phyloP scores from a whole-genome alignment of 2,113 vertebrate species.

The Actenoides lindsayi region DNA sequence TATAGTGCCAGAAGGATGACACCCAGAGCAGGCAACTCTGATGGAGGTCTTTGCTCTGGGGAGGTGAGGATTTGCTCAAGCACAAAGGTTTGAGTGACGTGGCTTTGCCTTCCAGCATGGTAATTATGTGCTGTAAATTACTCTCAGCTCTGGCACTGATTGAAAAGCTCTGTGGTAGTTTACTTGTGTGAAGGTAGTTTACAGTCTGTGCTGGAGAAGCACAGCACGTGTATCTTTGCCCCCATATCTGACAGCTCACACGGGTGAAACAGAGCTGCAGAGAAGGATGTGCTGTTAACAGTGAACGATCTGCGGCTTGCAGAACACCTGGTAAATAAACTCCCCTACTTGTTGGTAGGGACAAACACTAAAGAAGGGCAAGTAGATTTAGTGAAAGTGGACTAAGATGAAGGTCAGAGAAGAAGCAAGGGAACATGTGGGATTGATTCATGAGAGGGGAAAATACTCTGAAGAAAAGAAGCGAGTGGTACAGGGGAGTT shows the following conservation, averaged over 20 bases:
- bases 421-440: not conserved
- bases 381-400: not conserved
- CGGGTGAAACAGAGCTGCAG: not conserved
- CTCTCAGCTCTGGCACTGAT: not conserved
- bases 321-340: not conserved
- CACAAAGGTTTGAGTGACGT: not conserved
- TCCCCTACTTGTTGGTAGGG: not conserved
- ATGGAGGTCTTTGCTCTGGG: not conserved
- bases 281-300: not conserved
- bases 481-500: not conserved
- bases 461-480: not conserved
- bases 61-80: not conserved
- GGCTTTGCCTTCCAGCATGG: not conserved
- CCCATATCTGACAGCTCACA: not conserved
- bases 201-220: not conserved
- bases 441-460: not conserved
- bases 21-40: not conserved
- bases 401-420: not conserved
- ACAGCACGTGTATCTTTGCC: not conserved
- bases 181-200: not conserved
- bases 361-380: not conserved
- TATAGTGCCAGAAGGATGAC: not conserved
- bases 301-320: not conserved
- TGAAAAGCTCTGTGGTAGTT: not conserved
- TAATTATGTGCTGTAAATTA: not conserved